Evolutionary conservation across 1,140 invertebrate genomes (phyloP).

Genomic region (Danaus melanippus): DNA sequence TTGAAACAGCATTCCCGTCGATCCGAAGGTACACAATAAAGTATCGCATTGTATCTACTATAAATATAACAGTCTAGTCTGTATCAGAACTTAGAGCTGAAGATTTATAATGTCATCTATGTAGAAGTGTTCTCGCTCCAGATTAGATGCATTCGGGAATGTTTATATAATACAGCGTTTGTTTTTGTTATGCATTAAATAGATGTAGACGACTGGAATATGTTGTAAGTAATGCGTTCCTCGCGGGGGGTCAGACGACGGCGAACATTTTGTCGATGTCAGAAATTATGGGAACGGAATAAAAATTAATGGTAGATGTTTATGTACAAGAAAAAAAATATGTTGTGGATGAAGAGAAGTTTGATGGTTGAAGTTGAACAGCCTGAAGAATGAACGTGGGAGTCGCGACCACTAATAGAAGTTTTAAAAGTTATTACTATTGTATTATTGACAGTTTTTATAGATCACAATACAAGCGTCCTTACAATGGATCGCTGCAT

Average conservation of each 20-base stretch:
- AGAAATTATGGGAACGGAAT: conserved; percentile 11
- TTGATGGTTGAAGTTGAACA: conserved; percentile 8
- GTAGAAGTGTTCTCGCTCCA: too few relatives aligned
- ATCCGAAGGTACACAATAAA: conserved; percentile 17
- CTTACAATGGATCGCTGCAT: conserved; percentile 32
- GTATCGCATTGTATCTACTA: conserved; percentile 24
- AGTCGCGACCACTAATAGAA: conserved; percentile 54
- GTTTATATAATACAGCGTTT: conserved; percentile 6
- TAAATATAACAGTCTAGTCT: too few relatives aligned
- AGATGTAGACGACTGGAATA: conserved; percentile 23
- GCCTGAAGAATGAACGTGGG: conserved; percentile 56
- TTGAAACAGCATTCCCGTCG: conserved; percentile 38
- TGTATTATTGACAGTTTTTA: conserved; percentile 58
- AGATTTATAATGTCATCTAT: too few relatives aligned
- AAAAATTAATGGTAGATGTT: conserved; percentile 18
- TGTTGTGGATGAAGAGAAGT: neutral
- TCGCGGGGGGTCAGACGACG: conserved; percentile 32
- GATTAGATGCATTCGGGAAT: too few relatives aligned
- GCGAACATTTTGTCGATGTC: conserved; percentile 13
- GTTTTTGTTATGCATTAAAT: conserved; percentile 16
- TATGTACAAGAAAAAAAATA: conserved; percentile 16
- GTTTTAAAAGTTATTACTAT: conserved; percentile 55
- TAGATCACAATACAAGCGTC: conserved; percentile 31
- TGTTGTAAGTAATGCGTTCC: conserved; percentile 35
- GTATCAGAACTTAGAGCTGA: too few relatives aligned